Conservation (phyloP, 2,888 invertebrate genomes). For the Lepidonotus clava region DNA sequence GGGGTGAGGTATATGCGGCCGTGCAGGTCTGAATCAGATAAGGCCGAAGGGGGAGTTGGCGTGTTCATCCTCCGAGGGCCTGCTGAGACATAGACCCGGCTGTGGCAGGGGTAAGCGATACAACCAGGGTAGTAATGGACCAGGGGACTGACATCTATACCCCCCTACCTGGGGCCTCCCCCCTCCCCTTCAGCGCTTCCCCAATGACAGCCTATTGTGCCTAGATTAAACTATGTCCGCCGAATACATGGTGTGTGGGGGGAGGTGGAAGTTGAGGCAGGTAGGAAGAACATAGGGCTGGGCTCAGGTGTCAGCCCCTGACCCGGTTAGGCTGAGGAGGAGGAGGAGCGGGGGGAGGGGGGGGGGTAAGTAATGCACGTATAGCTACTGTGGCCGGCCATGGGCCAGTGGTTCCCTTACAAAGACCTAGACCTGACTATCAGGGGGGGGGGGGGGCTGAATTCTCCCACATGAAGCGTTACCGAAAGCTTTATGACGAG, state of each 20-base stretch:
- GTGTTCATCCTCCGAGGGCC: background rate
- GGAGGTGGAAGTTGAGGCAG: background rate
- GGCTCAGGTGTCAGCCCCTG: background rate
- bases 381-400: conserved; percentile 11
- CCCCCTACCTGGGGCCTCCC: background rate
- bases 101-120: conserved; percentile 31
- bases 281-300: background rate
- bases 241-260: background rate
- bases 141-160: conserved; percentile 4
- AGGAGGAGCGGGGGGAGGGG: background rate
- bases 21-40: conserved; percentile 3
- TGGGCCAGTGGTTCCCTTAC: background rate
- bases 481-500: background rate
- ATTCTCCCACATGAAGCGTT: background rate
- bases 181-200: background rate
- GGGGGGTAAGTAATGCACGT: background rate
- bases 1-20: background rate
- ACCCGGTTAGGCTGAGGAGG: background rate
- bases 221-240: background rate
- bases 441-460: background rate
- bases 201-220: background rate
- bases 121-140: background rate
- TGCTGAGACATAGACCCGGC: background rate
- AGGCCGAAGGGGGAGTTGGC: background rate
- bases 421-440: too few species aligned